These are phyloP conservation scores for Bedellia somnulentella DNA, from an alignment of 2,888 invertebrate genomes.

Conservation along the genomic window DNA sequence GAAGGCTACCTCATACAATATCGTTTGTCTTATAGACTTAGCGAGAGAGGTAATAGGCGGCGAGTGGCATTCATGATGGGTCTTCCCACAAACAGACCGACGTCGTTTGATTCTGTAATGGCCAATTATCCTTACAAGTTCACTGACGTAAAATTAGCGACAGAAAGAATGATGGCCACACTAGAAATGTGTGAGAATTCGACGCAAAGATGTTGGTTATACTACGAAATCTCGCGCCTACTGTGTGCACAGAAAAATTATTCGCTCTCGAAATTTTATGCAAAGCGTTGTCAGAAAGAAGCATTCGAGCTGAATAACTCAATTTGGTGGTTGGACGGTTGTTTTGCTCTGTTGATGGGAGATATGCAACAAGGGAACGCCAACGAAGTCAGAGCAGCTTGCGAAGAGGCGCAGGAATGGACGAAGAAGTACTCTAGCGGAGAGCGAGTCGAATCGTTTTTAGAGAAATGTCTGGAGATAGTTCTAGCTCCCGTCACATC, in stretches of 20 bases:
- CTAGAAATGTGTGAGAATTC: constrained; percentile 50
- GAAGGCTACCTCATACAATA: constrained; percentile 42
- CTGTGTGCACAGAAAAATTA: constrained; percentile 43
- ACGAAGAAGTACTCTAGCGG: constrained; percentile 39
- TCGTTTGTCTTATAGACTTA: constrained; percentile 40
- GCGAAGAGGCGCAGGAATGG: constrained; percentile 43
- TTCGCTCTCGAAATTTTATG: constrained; percentile 45
- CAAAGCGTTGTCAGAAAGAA: constrained; percentile 43
- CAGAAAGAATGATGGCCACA: constrained; percentile 25
- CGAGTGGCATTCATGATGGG: constrained; percentile 51
- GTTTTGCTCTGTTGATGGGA: constrained; percentile 43
- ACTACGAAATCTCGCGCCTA: constrained; percentile 43
- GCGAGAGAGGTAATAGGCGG: constrained; percentile 43
- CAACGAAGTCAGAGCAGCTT: constrained; percentile 42
- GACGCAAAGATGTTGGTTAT: constrained; percentile 48
- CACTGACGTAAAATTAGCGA: constrained; percentile 36
- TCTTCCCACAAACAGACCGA: constrained; percentile 35
- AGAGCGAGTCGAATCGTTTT: constrained; percentile 39
- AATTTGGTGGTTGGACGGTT: constrained; percentile 48
- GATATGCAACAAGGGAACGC: constrained; percentile 52
- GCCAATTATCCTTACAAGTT: constrained; percentile 47
- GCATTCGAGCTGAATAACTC: constrained; percentile 33
- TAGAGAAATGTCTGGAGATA: constrained; percentile 39
- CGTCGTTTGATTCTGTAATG: constrained; percentile 49
- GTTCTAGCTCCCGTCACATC: constrained; percentile 27